Conservation (phyloP, 2,113 vertebrate species). For the Xenopus borealis region DNA sequence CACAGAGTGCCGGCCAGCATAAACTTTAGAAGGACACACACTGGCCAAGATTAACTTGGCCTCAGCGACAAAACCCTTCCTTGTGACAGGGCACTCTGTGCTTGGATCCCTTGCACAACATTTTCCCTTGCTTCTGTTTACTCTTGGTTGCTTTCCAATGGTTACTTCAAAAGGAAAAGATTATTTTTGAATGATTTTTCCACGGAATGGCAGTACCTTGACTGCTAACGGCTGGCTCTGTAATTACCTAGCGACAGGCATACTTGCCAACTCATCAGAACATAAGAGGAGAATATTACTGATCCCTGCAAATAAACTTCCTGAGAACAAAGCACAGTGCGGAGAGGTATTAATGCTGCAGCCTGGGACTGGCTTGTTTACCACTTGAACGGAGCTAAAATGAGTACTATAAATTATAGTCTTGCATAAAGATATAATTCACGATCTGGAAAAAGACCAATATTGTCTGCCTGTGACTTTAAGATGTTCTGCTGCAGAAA, state of each 20-base stretch:
- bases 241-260: constrained; percentile 3
- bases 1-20: constrained; percentile 36
- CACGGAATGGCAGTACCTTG: constrained; percentile 10
- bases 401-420: too few species aligned
- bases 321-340: background rate
- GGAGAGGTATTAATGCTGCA: background rate
- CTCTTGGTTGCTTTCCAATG: constrained; percentile 31
- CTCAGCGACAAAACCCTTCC: constrained; percentile 33
- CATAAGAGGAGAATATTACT: background rate
- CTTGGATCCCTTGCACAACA: constrained; percentile 12
- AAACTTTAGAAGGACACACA: constrained; percentile 24
- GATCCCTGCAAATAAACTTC: background rate
- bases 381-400: background rate
- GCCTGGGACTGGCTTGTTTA: background rate
- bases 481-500: too few species aligned
- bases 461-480: too few species aligned
- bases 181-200: constrained; percentile 38
- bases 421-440: too few species aligned
- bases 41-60: constrained; percentile 49
- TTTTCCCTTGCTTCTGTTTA: constrained; percentile 27
- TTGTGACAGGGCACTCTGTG: constrained; percentile 35
- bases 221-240: constrained; percentile 1
- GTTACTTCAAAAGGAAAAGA: constrained; percentile 23
- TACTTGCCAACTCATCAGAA: constrained; percentile 5
- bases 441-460: too few species aligned